Conservation (phyloP, 2,113 vertebrate genomes). For the Rhabdomys dilectus region DNA sequence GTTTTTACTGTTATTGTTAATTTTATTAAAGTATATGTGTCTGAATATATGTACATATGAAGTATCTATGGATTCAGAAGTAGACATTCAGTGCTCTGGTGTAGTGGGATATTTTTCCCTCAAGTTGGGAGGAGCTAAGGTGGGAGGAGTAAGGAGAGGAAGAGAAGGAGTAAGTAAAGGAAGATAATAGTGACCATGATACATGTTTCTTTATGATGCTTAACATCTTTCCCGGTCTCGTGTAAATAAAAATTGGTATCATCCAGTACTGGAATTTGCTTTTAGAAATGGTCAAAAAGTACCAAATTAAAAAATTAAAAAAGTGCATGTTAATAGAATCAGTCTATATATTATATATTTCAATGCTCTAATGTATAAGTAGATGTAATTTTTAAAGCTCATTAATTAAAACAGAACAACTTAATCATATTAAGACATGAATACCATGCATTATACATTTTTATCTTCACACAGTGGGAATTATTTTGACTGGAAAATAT, state of each 20-base stretch:
- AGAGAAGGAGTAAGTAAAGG: too few relatives aligned
- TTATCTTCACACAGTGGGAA: background rate
- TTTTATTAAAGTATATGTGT: background rate
- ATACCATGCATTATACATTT: background rate
- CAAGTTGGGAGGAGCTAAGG: too few relatives aligned
- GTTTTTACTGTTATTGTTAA: background rate
- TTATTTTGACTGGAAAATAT: background rate
- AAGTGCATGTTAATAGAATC: background rate
- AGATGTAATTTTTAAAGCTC: background rate
- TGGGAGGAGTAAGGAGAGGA: too few relatives aligned
- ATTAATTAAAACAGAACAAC: background rate
- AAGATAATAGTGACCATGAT: background rate
- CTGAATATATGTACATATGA: background rate
- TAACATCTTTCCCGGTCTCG: background rate
- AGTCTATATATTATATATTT: background rate
- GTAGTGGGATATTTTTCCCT: too few relatives aligned
- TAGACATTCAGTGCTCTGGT: background rate
- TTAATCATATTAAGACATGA: background rate
- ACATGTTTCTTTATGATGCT: background rate
- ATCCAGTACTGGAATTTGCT: background rate
- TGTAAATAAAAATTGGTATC: background rate
- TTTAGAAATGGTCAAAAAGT: background rate
- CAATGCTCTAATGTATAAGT: background rate
- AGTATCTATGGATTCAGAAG: background rate
- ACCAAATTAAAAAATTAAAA: background rate